Percentiles rank a stretch among this genome's conserved stretches.
Evolutionary conservation across 2,888 invertebrate species (phyloP).

Genomic region (Dasysyrphus albostriatus): DNA sequence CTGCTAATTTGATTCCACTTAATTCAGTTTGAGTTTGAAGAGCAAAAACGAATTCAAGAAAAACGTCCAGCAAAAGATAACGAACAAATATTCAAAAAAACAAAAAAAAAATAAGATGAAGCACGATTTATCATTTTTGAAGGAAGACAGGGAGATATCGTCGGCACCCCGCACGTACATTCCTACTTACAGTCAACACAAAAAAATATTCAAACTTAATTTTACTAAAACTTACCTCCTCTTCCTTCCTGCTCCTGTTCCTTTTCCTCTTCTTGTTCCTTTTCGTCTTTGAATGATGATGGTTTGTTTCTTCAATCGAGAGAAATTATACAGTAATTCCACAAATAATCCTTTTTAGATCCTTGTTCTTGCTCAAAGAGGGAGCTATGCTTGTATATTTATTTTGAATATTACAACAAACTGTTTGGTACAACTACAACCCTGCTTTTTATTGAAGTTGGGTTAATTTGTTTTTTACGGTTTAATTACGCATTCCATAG

Average conservation of each 20-base stretch:
- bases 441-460: neutral
- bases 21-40: slow-evolving; percentile 22
- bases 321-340: slow-evolving; percentile 35
- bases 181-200: neutral
- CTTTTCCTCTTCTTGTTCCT: neutral
- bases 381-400: neutral
- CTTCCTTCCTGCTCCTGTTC: neutral
- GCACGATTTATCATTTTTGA: slow-evolving; percentile 35
- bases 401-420: slow-evolving; percentile 12
- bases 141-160: neutral
- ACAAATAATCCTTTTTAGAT: slow-evolving; percentile 56
- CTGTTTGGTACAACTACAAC: slow-evolving; percentile 1
- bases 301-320: neutral
- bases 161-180: neutral
- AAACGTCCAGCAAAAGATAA: slow-evolving; percentile 17
- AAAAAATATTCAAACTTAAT: slow-evolving; percentile 12
- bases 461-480: neutral
- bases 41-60: slow-evolving; percentile 23
- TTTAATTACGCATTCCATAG: slow-evolving; percentile 48
- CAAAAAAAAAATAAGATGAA: neutral
- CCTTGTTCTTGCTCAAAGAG: slow-evolving; percentile 18
- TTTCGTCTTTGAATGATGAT: neutral
- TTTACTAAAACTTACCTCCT: slow-evolving; percentile 22
- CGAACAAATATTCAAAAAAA: slow-evolving; percentile 19
- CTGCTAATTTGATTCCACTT: slow-evolving; percentile 49